Base-by-base conservation (phyloP, 1,140 invertebrate species). In the Musca domestica region DNA sequence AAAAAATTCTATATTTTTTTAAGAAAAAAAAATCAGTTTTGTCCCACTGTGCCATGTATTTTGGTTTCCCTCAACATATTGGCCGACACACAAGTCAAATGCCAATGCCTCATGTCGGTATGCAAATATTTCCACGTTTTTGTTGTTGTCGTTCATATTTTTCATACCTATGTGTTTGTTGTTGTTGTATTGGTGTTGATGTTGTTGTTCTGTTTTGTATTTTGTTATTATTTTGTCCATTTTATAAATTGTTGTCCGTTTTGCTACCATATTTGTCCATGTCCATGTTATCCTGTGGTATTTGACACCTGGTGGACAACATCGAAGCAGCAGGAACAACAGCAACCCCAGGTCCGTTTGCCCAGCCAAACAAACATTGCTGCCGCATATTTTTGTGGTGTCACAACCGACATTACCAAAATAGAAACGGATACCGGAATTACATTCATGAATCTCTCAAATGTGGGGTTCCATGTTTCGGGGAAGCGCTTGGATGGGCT, bases 251-350 rank as follows among this genome's bases (percentile, higher is more conserved):
- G 23, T 56, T 41, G 34, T 41, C 10, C 34, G 10, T 41, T 41
- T 41, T 12, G 27, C 27, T 30, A 30, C 27, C 27, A 30, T 41
- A 12, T 41, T 41, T 41, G 34, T 30, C 34, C 34, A 41, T 41
- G 34, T 41, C 20, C 19, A 56, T 56, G 52, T 56, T 56, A 27
- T 56, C 27, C 22, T 56, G 52, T 56, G 52, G 52, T 56, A 20
- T 61, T 61, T 61, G 56, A 61, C 56, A 61, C 56, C 56, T 61
- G 56, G 56, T 61, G 56, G n/a, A 34, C 27, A 61, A 19, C 27
- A 61, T 34, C n/a, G 14, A 19, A 51, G 17, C 48, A 20, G 48
- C 12, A 51, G 20, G 17, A 20, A 14, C 48, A 51, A 20, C 20
- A 51, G n/a, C 27, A 61, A 41, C 34, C 34, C 34, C 34, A 41